A percentile compares a stretch with the other conserved stretches of the same genome.
phyloP scores from a whole-genome alignment of 2,797 vertebrate genomes.

The Trichosurus vulpecula region DNA sequence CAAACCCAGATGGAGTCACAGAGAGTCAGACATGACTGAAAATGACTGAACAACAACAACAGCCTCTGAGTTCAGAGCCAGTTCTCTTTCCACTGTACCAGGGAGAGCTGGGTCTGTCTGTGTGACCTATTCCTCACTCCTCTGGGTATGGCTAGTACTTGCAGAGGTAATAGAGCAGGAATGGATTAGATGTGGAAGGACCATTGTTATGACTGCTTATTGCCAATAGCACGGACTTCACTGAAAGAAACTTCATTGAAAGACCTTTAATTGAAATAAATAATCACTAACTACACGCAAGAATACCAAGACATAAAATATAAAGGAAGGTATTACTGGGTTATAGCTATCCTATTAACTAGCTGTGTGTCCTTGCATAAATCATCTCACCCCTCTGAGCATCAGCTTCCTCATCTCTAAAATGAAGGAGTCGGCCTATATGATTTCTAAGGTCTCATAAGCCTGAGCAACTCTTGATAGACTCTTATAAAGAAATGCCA shows the following conservation, averaged over 20 bases:
- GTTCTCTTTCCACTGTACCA: background rate
- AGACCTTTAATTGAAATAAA: background rate
- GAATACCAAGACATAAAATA: background rate
- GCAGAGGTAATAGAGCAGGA: background rate
- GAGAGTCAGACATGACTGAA: background rate
- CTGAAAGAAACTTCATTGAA: background rate
- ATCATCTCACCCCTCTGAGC: background rate
- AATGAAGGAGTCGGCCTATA: background rate
- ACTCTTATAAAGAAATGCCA: conserved; percentile 40
- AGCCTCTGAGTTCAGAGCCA: background rate
- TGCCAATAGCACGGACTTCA: background rate
- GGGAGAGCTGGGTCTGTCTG: background rate
- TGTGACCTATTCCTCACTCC: background rate
- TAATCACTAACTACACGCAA: background rate
- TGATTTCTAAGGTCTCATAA: background rate
- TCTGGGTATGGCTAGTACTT: background rate
- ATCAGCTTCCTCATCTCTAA: conserved; percentile 19
- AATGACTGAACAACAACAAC: background rate
- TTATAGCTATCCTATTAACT: background rate
- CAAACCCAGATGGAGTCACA: background rate
- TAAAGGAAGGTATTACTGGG: background rate
- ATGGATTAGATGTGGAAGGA: background rate
- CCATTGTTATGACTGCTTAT: background rate
- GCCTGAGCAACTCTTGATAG: background rate
- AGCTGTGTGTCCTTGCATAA: background rate